Percentiles rank a stretch among this genome's conserved stretches.
Evolutionary conservation across 1,140 invertebrate genomes (phyloP).

Genomic region (Ceratoteleas bidentatus): DNA sequence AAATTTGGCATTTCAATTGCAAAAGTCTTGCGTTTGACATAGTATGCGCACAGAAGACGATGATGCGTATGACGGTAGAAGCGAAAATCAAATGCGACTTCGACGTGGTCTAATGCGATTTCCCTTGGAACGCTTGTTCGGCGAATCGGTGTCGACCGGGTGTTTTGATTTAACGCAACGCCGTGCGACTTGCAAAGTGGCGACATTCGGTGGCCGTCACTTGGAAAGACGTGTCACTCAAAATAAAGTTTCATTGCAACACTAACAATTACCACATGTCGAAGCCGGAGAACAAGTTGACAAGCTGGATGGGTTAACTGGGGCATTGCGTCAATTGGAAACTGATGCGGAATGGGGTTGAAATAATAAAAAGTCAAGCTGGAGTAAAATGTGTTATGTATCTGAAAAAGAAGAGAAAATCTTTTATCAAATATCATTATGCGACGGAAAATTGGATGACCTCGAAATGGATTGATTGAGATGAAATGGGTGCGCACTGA

Average conservation of each 20-base stretch:
- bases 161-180: not conserved
- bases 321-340: too few species aligned
- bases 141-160: not conserved
- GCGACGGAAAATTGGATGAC: too few species aligned
- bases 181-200: not conserved
- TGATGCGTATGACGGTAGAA: not conserved
- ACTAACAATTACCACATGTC: slow-evolving; percentile 25
- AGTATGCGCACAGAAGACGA: slow-evolving; percentile 3
- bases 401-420: too few species aligned
- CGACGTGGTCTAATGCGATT: slow-evolving; percentile 13
- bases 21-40: slow-evolving; percentile 39
- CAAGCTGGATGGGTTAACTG: too few species aligned
- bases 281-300: too few species aligned
- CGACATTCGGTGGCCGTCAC: slow-evolving; percentile 2
- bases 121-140: not conserved
- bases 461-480: too few species aligned
- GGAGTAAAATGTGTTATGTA: too few species aligned
- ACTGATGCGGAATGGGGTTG: too few species aligned
- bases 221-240: not conserved
- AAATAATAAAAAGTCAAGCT: too few species aligned
- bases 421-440: too few species aligned
- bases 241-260: slow-evolving; percentile 30
- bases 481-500: too few species aligned
- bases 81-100: not conserved
- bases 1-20: slow-evolving; percentile 59